Base-by-base conservation (phyloP, 2,113 vertebrate genomes). In the Pangasianodon gigas region DNA sequence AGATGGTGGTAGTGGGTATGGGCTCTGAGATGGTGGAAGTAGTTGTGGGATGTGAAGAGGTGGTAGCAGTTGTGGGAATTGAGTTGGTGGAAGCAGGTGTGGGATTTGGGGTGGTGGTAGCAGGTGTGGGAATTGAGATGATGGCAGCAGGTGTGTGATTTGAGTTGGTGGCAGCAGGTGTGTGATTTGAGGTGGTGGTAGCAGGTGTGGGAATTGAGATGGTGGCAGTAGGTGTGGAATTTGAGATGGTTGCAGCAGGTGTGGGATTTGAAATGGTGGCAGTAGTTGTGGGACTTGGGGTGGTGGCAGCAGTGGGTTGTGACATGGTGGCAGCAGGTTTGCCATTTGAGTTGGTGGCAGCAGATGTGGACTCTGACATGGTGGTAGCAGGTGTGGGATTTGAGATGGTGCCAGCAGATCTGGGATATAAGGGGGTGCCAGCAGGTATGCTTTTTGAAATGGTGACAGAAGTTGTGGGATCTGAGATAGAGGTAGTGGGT, bases 401-500 rank as follows among this genome's bases (percentile, higher is more conserved):
- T 37, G 69, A 18, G 11, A 2, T 5, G 13, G n/a, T 71, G 13
- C n/a, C 1, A 16, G 67, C 4, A 37, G n/a, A 4, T 14, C 1
- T 71, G 67, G n/a, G 67, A 71, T 16, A 0, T 69, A 11, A 69
- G 3, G 4, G 3, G 3, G 4, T 71, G n/a, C 3, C 2, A 16
- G 11, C 1, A 37, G 32, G 13, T 32, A 32, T 71, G 5, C 13
- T 32, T 4, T 37, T 18, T 71, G 67, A 37, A 13, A 0, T 14
- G 14, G n/a, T 32, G 67, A 13, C 4, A 37, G n/a, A 13, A 71
- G 11, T 0, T 71, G 11, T 37, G 7, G 32, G 4, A 71, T 18
- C 11, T 65, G 67, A 32, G 32, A 0, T 5, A 0, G 3, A 5
- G n/a, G 3, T 0, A 16, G 67, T 2, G 6, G 32, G 32, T 14